A percentile compares a stretch with the other conserved stretches of the same genome.
These are phyloP conservation scores for Cinclus cinclus DNA, from an alignment of 2,113 vertebrate genomes.

Conservation along the genomic window DNA sequence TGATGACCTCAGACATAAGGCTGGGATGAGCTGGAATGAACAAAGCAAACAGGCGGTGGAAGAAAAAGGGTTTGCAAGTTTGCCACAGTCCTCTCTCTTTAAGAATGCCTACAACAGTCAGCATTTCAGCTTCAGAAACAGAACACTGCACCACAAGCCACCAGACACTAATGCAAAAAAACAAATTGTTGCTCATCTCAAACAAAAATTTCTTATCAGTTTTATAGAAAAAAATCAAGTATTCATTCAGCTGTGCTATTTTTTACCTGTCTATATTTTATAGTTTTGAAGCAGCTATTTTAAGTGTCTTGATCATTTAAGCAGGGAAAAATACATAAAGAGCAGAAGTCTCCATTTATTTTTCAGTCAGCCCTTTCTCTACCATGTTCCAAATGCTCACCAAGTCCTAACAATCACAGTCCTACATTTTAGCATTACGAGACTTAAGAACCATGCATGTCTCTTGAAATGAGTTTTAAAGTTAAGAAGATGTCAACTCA, in stretches of 20 bases:
- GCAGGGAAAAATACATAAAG: neutral
- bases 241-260: neutral
- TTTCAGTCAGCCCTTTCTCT: neutral
- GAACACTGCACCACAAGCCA: neutral
- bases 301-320: neutral
- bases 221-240: neutral
- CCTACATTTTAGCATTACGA: neutral
- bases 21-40: neutral
- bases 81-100: neutral
- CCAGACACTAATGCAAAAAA: neutral
- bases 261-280: neutral
- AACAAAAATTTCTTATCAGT: neutral
- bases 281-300: neutral
- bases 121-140: neutral
- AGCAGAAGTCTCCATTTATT: neutral
- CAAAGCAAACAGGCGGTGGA: neutral
- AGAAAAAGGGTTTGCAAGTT: neutral
- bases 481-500: slow-evolving; percentile 53
- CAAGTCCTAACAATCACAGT: neutral
- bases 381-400: neutral
- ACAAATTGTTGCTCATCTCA: neutral
- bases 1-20: neutral
- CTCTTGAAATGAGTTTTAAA: slow-evolving; percentile 54
- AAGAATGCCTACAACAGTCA: neutral
- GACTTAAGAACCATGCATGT: slow-evolving; percentile 43